These are phyloP conservation scores for Ectemnius cavifrons DNA, from an alignment of 2,888 invertebrate species.

Conservation along the genomic window DNA sequence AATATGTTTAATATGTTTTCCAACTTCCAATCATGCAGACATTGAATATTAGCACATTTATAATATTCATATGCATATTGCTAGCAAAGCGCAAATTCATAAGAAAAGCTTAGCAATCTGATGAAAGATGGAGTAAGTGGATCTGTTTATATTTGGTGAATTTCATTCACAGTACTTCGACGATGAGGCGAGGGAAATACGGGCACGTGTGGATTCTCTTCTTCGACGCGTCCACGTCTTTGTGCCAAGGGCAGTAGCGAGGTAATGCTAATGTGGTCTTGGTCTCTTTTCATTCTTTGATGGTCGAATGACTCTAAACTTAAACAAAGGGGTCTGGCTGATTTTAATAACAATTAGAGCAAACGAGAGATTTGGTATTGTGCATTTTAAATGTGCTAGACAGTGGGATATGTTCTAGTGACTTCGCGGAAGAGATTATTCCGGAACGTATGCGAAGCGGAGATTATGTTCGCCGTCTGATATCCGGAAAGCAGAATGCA, in stretches of 20 bases:
- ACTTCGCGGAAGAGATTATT: conserved; percentile 78
- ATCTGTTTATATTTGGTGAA: conserved; percentile 33
- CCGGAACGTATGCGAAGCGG: conserved; percentile 83
- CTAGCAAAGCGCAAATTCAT: too few species aligned
- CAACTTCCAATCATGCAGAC: too few species aligned
- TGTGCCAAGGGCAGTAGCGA: conserved; percentile 84
- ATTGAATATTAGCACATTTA: too few species aligned
- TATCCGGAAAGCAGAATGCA: conserved; percentile 83
- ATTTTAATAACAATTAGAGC: too few species aligned
- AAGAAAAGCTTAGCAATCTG: background rate
- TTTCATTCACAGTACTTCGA: conserved; percentile 85
- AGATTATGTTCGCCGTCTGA: conserved; percentile 85
- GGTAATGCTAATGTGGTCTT: conserved; percentile 77
- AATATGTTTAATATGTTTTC: background rate
- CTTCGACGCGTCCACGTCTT: conserved; percentile 87
- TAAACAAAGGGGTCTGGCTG: too few species aligned
- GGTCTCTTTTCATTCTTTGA: too few species aligned
- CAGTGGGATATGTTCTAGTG: conserved; percentile 74
- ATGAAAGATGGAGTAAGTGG: conserved; percentile 8
- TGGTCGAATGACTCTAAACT: too few species aligned
- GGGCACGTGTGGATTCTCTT: conserved; percentile 87
- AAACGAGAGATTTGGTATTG: background rate
- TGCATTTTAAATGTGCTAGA: too few species aligned
- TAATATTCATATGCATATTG: too few species aligned
- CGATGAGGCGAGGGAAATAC: conserved; percentile 89